Evolutionary conservation across 2,888 invertebrate genomes (phyloP).

Genomic region (Drosophila aldrichi): DNA sequence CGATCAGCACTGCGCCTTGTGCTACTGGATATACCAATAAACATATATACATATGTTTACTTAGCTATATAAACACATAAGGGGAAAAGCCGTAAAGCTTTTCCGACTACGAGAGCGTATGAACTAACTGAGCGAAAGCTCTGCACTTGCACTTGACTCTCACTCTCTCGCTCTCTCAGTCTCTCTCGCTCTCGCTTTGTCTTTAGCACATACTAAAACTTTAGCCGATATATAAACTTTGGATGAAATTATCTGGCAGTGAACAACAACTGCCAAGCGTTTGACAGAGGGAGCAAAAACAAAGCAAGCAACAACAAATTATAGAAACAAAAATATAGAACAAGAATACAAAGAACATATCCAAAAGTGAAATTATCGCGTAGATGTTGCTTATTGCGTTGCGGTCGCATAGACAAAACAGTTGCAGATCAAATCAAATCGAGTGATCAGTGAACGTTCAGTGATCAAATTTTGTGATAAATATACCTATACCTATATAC

Average conservation of each 20-base stretch:
- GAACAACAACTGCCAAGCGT: conserved; percentile 24
- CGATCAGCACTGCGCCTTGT: conserved; percentile 2
- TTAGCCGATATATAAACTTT: conserved; percentile 68
- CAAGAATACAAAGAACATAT: conserved; percentile 50
- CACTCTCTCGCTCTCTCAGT: neutral
- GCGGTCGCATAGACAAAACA: conserved; percentile 13
- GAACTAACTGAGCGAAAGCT: conserved; percentile 44
- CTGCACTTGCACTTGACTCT: conserved; percentile 2
- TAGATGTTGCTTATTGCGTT: conserved; percentile 58
- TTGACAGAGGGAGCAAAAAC: conserved; percentile 7
- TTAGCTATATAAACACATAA: conserved; percentile 25
- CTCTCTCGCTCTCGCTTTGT: neutral
- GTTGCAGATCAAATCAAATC: neutral
- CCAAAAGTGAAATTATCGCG: conserved; percentile 47
- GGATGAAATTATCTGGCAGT: conserved; percentile 52
- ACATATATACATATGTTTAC: neutral
- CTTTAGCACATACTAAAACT: conserved; percentile 9
- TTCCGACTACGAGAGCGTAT: conserved; percentile 1
- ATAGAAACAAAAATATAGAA: neutral
- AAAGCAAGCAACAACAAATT: conserved; percentile 12
- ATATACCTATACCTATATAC: neutral
- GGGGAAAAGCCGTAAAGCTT: conserved; percentile 49
- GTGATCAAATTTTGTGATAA: conserved; percentile 5
- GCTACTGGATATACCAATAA: conserved; percentile 21
- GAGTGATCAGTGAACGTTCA: conserved; percentile 2